A percentile compares a stretch with the other conserved stretches of the same genome.
Evolutionary conservation across 2,797 vertebrate genomes (phyloP).

Genomic region (Tarsius wallacei): DNA sequence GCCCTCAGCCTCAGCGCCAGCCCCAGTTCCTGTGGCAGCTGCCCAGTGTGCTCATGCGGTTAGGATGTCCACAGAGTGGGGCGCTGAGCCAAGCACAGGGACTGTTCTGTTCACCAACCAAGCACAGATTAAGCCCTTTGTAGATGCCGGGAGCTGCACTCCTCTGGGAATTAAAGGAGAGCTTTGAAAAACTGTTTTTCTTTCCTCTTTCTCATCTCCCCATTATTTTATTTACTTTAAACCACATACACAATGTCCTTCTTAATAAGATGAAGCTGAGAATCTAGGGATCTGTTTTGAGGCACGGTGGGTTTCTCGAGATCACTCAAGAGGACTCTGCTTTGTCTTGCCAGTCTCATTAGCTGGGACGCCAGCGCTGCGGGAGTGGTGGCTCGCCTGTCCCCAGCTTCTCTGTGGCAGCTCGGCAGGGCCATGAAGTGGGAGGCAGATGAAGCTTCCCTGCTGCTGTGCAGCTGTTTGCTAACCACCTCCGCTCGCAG

Average conservation of each 20-base stretch:
- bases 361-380: conserved; percentile 45
- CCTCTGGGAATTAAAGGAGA: neutral
- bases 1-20: rapidly evolving
- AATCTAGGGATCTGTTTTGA: neutral
- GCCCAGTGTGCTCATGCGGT: neutral
- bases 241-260: neutral
- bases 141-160: neutral
- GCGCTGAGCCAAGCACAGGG: neutral
- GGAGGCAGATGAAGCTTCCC: conserved; percentile 73
- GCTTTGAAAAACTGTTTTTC: neutral
- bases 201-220: conserved; percentile 43
- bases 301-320: conserved; percentile 21
- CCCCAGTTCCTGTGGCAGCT: neutral
- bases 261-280: neutral
- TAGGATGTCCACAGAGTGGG: neutral
- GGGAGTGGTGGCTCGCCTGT: neutral
- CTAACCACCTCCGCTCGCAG: conserved; percentile 66
- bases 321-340: neutral
- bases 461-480: conserved; percentile 82
- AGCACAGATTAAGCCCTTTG: neutral
- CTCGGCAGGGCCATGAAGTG: neutral
- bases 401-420: neutral
- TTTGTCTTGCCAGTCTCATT: neutral
- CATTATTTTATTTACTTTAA: conserved; percentile 44
- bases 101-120: neutral